Conservation (phyloP, 2,888 invertebrate genomes). For the Panorpa germanica region DNA sequence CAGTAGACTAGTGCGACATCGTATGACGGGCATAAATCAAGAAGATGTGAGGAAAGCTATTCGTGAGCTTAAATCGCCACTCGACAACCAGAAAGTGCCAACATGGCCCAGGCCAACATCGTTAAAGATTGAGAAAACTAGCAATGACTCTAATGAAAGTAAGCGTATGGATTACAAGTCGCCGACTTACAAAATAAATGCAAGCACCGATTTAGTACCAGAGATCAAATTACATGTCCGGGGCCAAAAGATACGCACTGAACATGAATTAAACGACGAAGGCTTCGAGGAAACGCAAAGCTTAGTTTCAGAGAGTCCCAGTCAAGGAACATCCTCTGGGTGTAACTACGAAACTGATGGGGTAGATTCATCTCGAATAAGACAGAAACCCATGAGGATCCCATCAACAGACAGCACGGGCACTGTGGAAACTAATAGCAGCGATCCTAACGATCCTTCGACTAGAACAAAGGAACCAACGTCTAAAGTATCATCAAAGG, state of each 20-base stretch:
- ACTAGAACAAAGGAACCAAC: constrained; percentile 14
- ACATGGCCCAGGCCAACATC: constrained; percentile 33
- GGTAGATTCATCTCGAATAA: constrained; percentile 9
- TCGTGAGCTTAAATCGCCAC: constrained; percentile 40
- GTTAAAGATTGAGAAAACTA: constrained; percentile 17
- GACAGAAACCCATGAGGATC: constrained; percentile 13
- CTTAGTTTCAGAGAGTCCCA: constrained; percentile 68
- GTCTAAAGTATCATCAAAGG: constrained; percentile 9
- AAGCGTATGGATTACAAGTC: constrained; percentile 12
- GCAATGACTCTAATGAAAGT: constrained; percentile 13
- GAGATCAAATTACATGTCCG: constrained; percentile 32
- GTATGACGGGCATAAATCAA: constrained; percentile 49
- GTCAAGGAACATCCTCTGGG: constrained; percentile 62
- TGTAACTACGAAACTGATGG: constrained; percentile 43
- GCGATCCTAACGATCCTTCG: constrained; percentile 16
- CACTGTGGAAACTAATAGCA: constrained; percentile 19
- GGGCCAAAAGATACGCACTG: no score
- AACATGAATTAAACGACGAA: constrained; percentile 67
- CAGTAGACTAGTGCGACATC: constrained; percentile 30
- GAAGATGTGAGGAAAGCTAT: constrained; percentile 52
- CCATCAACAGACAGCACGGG: constrained; percentile 26
- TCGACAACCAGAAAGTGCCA: no score
- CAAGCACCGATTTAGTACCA: constrained; percentile 19
- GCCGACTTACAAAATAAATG: constrained; percentile 13
- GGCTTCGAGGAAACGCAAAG: constrained; percentile 84